Percentiles rank a stretch among this genome's conserved stretches.
Conservation (phyloP, 2,888 invertebrate species). For the Drosophila sordidapex region DNA sequence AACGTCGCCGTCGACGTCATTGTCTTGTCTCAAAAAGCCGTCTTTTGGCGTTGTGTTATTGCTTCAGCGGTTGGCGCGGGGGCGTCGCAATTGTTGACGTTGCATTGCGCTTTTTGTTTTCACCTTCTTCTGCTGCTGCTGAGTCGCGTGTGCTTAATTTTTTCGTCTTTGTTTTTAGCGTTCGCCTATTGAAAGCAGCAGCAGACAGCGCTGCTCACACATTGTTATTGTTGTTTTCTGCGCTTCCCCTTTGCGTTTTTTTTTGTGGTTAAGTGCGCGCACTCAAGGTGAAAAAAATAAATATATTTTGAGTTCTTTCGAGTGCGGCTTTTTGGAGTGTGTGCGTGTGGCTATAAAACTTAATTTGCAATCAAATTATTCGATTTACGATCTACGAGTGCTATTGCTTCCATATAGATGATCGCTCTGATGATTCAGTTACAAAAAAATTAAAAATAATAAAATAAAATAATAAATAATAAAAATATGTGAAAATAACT, state of each 20-base stretch:
- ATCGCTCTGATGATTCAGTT: constrained; percentile 35
- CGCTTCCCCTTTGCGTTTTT: constrained; percentile 51
- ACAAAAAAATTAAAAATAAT: neutral
- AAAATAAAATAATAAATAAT: neutral
- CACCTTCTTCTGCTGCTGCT: constrained; percentile 42
- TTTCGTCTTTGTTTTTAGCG: constrained; percentile 22
- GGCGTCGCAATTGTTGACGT: constrained; percentile 49
- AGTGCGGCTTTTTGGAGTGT: constrained; percentile 56
- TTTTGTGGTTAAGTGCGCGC: constrained; percentile 71
- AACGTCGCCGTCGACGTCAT: constrained; percentile 29
- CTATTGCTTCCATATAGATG: constrained; percentile 30
- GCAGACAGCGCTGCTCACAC: constrained; percentile 44
- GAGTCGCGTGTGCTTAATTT: constrained; percentile 51
- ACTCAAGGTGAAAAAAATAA: constrained; percentile 69
- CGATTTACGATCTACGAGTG: constrained; percentile 49
- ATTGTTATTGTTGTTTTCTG: constrained; percentile 68
- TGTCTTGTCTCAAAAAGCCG: constrained; percentile 54
- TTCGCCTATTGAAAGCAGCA: constrained; percentile 54
- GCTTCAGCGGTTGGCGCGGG: constrained; percentile 35
- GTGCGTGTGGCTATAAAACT: constrained; percentile 55
- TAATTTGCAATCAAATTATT: constrained; percentile 66
- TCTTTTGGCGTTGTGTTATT: constrained; percentile 43
- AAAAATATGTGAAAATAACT: constrained; percentile 10
- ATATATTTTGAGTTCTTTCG: constrained; percentile 68
- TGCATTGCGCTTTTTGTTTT: constrained; percentile 31